These are phyloP conservation scores for Sebastes kiyomatsui DNA, from an alignment of 2,797 vertebrate genomes.

Conservation along the genomic window DNA sequence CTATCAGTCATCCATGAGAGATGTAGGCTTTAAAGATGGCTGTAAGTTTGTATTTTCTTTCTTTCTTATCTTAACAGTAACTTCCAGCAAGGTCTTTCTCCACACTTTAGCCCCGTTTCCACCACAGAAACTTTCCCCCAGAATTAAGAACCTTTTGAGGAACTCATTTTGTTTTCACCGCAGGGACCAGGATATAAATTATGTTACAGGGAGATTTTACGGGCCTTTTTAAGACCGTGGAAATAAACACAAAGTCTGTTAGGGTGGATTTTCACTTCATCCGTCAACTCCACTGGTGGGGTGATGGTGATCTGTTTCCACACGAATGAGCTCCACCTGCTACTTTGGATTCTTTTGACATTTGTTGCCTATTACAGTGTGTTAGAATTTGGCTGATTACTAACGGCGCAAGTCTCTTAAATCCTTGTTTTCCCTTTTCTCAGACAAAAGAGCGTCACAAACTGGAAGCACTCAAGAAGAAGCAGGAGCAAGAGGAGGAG, in stretches of 20 bases:
- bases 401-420: neutral
- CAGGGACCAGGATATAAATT: no score
- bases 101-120: no score
- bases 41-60: no score
- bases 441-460: slow-evolving; percentile 87
- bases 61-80: neutral
- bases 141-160: no score
- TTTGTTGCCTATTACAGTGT: neutral
- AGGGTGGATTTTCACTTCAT: slow-evolving; percentile 39
- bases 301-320: neutral
- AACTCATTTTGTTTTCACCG: no score
- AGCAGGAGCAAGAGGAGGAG: slow-evolving; percentile 93
- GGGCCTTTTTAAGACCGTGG: neutral
- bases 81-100: neutral
- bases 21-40: neutral
- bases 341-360: neutral
- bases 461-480: slow-evolving; percentile 90
- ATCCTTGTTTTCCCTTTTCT: neutral
- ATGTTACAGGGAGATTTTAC: no score
- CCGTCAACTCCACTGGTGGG: neutral
- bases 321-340: neutral
- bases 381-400: neutral
- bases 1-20: neutral
- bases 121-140: no score
- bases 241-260: neutral